Conservation (phyloP, 2,888 invertebrate species). For the Sisyra terminalis region DNA sequence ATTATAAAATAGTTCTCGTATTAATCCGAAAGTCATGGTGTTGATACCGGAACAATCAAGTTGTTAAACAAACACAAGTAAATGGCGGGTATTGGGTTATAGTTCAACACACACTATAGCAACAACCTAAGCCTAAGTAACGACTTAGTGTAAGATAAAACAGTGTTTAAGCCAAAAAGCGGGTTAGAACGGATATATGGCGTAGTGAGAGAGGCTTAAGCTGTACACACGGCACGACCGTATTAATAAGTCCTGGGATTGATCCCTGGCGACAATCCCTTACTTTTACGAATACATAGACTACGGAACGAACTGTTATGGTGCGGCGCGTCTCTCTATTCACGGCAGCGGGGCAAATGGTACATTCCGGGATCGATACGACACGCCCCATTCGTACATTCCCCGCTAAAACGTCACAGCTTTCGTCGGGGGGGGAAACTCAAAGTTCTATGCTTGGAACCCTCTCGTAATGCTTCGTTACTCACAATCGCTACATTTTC, state of each 20-base stretch:
- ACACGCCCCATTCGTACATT: neutral
- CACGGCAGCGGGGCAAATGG: neutral
- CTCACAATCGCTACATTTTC: too few relatives aligned
- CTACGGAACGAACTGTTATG: neutral
- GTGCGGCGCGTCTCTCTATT: neutral
- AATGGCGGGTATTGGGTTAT: too few relatives aligned
- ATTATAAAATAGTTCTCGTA: too few relatives aligned
- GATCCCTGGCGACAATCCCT: constrained; percentile 8
- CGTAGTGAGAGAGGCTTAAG: constrained; percentile 7
- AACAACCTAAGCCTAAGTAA: constrained; percentile 8
- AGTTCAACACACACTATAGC: too few relatives aligned
- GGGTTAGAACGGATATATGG: constrained; percentile 7
- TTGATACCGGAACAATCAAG: too few relatives aligned
- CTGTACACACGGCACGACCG: constrained; percentile 8
- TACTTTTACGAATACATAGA: constrained; percentile 5
- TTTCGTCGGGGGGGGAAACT: neutral
- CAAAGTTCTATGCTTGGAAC: too few relatives aligned
- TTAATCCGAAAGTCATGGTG: too few relatives aligned
- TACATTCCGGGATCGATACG: neutral
- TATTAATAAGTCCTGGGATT: constrained; percentile 8
- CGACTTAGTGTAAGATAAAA: constrained; percentile 9
- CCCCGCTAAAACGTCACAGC: neutral
- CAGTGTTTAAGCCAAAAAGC: constrained; percentile 10
- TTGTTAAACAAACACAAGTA: too few relatives aligned
- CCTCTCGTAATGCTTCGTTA: too few relatives aligned